These are phyloP conservation scores for Plebejus argus DNA, from an alignment of 2,888 invertebrate species.

Conservation along the genomic window DNA sequence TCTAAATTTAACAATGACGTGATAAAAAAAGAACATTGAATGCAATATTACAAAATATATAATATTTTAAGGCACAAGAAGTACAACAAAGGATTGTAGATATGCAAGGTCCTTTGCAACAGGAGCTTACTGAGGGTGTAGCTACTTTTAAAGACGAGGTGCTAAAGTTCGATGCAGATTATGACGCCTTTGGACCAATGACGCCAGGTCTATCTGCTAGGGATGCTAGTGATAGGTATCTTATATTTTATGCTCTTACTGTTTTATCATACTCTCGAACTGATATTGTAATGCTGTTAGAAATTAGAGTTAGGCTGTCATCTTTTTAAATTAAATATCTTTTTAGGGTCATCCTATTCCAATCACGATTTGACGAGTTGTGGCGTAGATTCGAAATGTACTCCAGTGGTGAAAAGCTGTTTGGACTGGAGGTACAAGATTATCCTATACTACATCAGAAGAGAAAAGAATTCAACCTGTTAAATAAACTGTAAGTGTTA, in stretches of 20 bases:
- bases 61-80: slow-evolving; percentile 77
- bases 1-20: neutral
- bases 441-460: slow-evolving; percentile 90
- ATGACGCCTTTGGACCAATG: slow-evolving; percentile 91
- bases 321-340: neutral
- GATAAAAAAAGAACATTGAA: neutral
- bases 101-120: slow-evolving; percentile 88
- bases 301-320: neutral
- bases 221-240: slow-evolving; percentile 90
- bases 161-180: slow-evolving; percentile 85
- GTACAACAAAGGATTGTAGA: slow-evolving; percentile 86
- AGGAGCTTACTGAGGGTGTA: slow-evolving; percentile 87
- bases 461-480: slow-evolving; percentile 90
- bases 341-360: slow-evolving; percentile 84
- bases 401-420: slow-evolving; percentile 90
- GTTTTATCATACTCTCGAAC: neutral
- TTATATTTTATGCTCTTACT: neutral
- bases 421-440: slow-evolving; percentile 90
- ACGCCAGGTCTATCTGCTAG: slow-evolving; percentile 89
- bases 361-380: slow-evolving; percentile 90
- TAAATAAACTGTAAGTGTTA: slow-evolving; percentile 87
- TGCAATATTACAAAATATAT: neutral
- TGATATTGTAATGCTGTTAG: neutral
- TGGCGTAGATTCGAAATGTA: slow-evolving; percentile 91
- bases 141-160: slow-evolving; percentile 84